A percentile compares a stretch with the other conserved stretches of the same genome.
Conservation (phyloP, 1,140 invertebrate species). For the Dendroctonus valens region DNA sequence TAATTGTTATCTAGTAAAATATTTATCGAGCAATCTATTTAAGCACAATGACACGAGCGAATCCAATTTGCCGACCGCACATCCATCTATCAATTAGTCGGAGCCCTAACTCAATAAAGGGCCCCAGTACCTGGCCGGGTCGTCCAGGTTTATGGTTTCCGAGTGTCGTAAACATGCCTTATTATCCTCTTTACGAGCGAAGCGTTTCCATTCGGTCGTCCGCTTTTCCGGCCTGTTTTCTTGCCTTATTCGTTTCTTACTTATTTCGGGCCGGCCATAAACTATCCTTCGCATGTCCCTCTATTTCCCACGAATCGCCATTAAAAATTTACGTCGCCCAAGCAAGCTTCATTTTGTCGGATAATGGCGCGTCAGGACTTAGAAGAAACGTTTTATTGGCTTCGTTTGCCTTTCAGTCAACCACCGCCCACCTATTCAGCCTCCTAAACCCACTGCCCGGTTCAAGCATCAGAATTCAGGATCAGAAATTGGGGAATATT, state of each 20-base stretch:
- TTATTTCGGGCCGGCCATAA: slow-evolving; percentile 36
- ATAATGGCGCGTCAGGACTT: not conserved
- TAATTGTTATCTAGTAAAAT: not conserved
- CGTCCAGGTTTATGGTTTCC: slow-evolving; percentile 26
- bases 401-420: not conserved
- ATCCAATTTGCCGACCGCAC: slow-evolving; percentile 18
- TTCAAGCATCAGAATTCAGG: no score
- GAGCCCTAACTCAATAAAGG: slow-evolving; percentile 27
- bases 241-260: slow-evolving; percentile 34
- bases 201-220: slow-evolving; percentile 27
- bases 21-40: slow-evolving; percentile 9
- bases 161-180: slow-evolving; percentile 47
- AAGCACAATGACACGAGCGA: slow-evolving; percentile 4
- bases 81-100: slow-evolving; percentile 29
- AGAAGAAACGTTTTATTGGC: not conserved
- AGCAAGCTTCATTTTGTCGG: slow-evolving; percentile 22
- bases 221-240: slow-evolving; percentile 23
- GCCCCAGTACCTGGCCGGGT: slow-evolving; percentile 18
- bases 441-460: no score
- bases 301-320: slow-evolving; percentile 14
- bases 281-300: slow-evolving; percentile 34
- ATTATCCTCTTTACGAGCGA: slow-evolving; percentile 43
- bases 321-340: slow-evolving; percentile 26
- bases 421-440: no score
- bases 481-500: no score